Percentiles rank a stretch among this genome's conserved stretches.
phyloP scores from a whole-genome alignment of 23 tunicate genomes.

The Styela plicata region DNA sequence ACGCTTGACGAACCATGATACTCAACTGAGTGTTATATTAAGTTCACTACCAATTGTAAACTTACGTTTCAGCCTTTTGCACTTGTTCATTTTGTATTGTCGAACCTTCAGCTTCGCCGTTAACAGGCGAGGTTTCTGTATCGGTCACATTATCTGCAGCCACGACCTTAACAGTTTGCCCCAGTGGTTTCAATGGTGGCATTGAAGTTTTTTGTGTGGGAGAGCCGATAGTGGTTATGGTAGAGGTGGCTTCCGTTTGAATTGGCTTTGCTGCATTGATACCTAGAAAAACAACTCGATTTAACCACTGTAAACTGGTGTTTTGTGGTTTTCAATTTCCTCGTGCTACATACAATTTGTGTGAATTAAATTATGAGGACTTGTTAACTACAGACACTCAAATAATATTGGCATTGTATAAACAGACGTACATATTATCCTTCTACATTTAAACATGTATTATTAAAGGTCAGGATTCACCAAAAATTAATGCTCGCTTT shows the following conservation, averaged over 20 bases:
- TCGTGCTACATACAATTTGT: neutral
- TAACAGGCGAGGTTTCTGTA: neutral
- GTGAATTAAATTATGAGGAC: too few relatives aligned
- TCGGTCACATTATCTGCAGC: neutral
- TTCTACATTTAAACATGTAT: too few relatives aligned
- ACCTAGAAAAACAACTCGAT: neutral
- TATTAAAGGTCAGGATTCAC: too few relatives aligned
- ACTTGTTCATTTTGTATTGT: neutral
- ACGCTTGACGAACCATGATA: too few relatives aligned
- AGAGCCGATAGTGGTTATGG: conserved; percentile 2
- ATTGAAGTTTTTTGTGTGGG: neutral
- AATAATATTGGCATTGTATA: too few relatives aligned
- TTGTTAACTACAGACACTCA: too few relatives aligned
- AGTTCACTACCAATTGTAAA: too few relatives aligned
- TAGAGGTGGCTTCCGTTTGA: conserved; percentile 41
- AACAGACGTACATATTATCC: too few relatives aligned
- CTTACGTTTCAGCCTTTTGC: conserved; percentile 4
- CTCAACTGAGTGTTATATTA: too few relatives aligned
- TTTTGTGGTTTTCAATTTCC: neutral
- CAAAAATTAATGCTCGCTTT: too few relatives aligned
- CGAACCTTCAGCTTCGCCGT: neutral
- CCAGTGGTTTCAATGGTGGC: conserved; percentile 30
- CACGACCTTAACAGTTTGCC: conserved; percentile 2
- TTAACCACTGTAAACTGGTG: neutral
- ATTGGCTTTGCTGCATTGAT: conserved; percentile 24